phyloP scores from a whole-genome alignment of 2,888 invertebrate genomes.

The Exocentrus adspersus region DNA sequence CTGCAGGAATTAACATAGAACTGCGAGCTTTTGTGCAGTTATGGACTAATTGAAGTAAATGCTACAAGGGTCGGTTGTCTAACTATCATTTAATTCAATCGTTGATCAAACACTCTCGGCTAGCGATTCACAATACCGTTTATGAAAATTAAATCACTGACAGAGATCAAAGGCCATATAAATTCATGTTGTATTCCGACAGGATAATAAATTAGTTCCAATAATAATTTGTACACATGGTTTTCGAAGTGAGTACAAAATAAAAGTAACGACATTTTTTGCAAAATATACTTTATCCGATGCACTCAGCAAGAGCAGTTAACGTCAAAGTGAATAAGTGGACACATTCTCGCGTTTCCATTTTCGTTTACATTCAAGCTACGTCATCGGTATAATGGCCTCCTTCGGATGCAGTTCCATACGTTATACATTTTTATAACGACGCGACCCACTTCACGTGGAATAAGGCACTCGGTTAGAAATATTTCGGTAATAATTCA shows the following conservation, averaged over 20 bases:
- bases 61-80: background rate
- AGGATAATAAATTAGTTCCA: too few species aligned
- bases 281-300: background rate
- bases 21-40: background rate
- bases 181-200: background rate
- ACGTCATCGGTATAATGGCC: background rate
- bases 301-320: background rate
- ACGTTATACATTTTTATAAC: background rate
- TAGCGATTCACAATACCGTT: background rate
- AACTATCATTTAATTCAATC: background rate
- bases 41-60: background rate
- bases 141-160: background rate
- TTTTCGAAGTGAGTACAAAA: too few species aligned
- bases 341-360: constrained; percentile 1
- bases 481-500: too few species aligned
- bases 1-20: too few species aligned
- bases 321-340: constrained; percentile 1
- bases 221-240: too few species aligned
- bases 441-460: background rate
- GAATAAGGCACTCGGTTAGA: too few species aligned
- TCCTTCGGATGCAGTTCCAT: background rate
- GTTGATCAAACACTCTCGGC: background rate
- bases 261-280: too few species aligned
- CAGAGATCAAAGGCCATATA: background rate
- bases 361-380: background rate